Evolutionary conservation across 2,888 invertebrate genomes (phyloP).

Genomic region (Iphiclides podalirius): DNA sequence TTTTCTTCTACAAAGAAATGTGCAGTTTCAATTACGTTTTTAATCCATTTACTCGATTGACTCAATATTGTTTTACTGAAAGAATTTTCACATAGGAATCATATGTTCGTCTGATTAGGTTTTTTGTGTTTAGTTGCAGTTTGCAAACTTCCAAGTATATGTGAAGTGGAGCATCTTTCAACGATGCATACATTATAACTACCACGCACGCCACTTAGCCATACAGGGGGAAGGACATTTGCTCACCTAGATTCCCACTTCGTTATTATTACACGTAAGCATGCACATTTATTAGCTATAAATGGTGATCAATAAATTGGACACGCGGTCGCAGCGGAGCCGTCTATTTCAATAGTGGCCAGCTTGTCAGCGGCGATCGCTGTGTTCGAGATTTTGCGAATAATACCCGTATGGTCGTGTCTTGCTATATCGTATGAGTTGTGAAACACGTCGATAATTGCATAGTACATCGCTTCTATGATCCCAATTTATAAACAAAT

Average conservation of each 20-base stretch:
- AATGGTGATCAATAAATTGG: slow-evolving; percentile 33
- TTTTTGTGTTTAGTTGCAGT: too few species aligned
- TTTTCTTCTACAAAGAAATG: background rate
- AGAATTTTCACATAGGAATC: too few species aligned
- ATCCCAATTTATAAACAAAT: too few species aligned
- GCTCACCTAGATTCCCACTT: slow-evolving; percentile 21
- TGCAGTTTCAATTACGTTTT: too few species aligned
- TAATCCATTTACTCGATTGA: too few species aligned
- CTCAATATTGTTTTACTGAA: too few species aligned
- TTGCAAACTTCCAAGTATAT: too few species aligned
- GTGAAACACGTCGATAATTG: too few species aligned
- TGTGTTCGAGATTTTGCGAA: slow-evolving; percentile 45
- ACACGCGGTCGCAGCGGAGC: slow-evolving; percentile 40
- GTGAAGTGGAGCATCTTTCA: background rate
- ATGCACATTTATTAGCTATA: slow-evolving; percentile 24
- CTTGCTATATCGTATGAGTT: too few species aligned
- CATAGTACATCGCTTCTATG: too few species aligned
- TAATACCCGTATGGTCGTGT: too few species aligned
- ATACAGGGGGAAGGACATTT: slow-evolving; percentile 19
- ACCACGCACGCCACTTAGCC: slow-evolving; percentile 3
- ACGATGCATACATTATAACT: background rate
- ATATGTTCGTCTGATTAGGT: too few species aligned
- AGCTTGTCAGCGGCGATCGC: slow-evolving; percentile 33
- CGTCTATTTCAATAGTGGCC: slow-evolving; percentile 51
- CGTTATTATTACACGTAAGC: slow-evolving; percentile 16